Evolutionary conservation across 2,888 invertebrate genomes (phyloP), one percentile per base, ranked within the genome.

Genomic region (Limnephilus auricula): DNA sequence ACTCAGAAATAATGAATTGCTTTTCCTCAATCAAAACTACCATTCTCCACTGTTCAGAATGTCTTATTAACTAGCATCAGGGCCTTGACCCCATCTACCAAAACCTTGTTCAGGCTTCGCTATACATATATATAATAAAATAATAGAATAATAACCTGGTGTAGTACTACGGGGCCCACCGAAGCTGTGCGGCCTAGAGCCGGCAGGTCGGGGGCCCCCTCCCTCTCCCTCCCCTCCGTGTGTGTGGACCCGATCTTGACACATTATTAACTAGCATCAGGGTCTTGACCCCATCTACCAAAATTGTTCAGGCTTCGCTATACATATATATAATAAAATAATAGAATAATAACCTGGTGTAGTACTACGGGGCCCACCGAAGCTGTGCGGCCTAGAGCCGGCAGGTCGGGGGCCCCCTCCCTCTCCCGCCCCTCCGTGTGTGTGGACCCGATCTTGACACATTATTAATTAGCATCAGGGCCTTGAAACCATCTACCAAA

Each of bases 121-220:
- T 4, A 34, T 4, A 4, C 34, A 34, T 34, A 5, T 2, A 34
- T 5, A 4, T 45, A 13, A 45, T 40, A 45, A 40, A 40, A 37
- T 13, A 40, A 45, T 45, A 13, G 2, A 15, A 25, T 25, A 65
- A 31, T 87, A n/a, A 93, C 93, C 92, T 93, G 93, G 78, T 91
- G 90, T 32, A 50, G 50, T 40, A 90, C 65, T 31, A 83, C 80
- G 92, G 93, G 93, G 93, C 93, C 93, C 93, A 89, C 93, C 93
- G 93, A 93, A 79, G 90, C 91, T 92, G 92, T 92, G 92, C 92
- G 90, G 89, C 91, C 86, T 31, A 90, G 83, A 37, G 83, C 88
- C 78, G 93, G 89, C 92, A 92, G 92, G 92, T 92, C 92, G 93
- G 93, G 93, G 93, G 93, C 93, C 93, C 93, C 93, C 87, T 91